A percentile compares a stretch with the other conserved stretches of the same genome.
These are phyloP conservation scores for Notarius quadriscutis DNA, from an alignment of 2,113 vertebrate genomes.

Conservation along the genomic window DNA sequence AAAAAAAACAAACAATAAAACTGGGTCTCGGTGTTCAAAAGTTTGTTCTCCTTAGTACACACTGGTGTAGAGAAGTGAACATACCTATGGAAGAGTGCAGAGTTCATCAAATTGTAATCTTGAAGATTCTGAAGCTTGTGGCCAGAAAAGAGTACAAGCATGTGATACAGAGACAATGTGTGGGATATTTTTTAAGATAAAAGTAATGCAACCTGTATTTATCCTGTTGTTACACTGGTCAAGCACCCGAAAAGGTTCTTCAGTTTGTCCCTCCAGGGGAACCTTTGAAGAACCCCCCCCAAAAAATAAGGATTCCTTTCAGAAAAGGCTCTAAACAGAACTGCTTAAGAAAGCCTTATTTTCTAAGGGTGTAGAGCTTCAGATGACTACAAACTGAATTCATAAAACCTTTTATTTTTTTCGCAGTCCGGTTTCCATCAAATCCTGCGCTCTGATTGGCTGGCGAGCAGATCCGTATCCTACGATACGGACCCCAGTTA, in stretches of 20 bases:
- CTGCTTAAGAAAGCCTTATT: neutral
- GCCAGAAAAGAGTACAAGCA: neutral
- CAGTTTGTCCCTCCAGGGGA: neutral
- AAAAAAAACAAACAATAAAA: neutral
- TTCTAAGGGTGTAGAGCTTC: neutral
- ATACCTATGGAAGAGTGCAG: neutral
- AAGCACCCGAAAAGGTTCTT: neutral
- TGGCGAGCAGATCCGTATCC: too few species aligned
- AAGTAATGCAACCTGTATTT: neutral
- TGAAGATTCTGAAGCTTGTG: neutral
- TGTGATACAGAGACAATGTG: neutral
- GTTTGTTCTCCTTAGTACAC: neutral
- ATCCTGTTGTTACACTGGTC: neutral
- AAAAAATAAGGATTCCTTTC: neutral
- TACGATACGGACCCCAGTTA: too few species aligned
- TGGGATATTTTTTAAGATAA: neutral
- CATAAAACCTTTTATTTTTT: neutral
- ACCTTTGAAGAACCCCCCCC: neutral
- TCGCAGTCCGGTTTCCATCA: too few species aligned
- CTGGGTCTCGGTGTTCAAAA: neutral
- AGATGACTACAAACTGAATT: neutral
- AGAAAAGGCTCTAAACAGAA: neutral
- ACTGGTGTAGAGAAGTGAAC: neutral
- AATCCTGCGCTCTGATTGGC: too few species aligned
- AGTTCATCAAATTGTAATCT: neutral